Base-by-base conservation (phyloP, 2,888 invertebrate species). In the Taenaris catops region DNA sequence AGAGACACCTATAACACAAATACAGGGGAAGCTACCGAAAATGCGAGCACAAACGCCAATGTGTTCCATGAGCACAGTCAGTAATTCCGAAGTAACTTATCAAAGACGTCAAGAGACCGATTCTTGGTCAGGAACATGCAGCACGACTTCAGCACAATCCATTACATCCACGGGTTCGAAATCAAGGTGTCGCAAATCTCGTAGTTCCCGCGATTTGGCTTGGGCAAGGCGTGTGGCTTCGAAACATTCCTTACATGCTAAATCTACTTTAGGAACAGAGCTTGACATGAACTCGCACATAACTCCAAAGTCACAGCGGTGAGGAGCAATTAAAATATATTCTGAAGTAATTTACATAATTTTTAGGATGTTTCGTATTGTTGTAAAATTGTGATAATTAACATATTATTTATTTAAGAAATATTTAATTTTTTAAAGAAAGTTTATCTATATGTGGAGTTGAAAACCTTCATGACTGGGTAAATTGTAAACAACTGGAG, bases 171-270 rank as follows among this genome's bases (percentile, higher is more conserved):
- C 53, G 0, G 72, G 62, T 38, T 70, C 68, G 0, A 70, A 67
- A 34, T 65, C 73, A 1, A 52, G 45, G 7, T 58, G 60, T 25
- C 53, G 57, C 1, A 51, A 49, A 29, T 59, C 66, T 1, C 54
- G 58, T 8, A 55, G 55, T 27, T 65, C 69, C 1, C 62, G 73
- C 1, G 68, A 75, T 51, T 38, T 79, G 19, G 64, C 69, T 3
- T 76, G 80, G 78, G 73, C 76, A 1, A 60, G 64, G 1, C 65
- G 70, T 4, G 71, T 78, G 1, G 48, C 67, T 10, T 60, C 71
- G 1, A 63, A 59, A 21, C 59, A 63, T 19, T 49, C 58, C 0
- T 34, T 48, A 1, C 43, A 35, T n/a, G 34, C 41, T 1, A 49
- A 51, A 25, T 58, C 67, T 3, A 54, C 58, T 1, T 63, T 65